A percentile compares a stretch with the other conserved stretches of the same genome.
Conservation (phyloP, 92 coral and sea anemone genomes). For the Zoanthus sansibaricus region DNA sequence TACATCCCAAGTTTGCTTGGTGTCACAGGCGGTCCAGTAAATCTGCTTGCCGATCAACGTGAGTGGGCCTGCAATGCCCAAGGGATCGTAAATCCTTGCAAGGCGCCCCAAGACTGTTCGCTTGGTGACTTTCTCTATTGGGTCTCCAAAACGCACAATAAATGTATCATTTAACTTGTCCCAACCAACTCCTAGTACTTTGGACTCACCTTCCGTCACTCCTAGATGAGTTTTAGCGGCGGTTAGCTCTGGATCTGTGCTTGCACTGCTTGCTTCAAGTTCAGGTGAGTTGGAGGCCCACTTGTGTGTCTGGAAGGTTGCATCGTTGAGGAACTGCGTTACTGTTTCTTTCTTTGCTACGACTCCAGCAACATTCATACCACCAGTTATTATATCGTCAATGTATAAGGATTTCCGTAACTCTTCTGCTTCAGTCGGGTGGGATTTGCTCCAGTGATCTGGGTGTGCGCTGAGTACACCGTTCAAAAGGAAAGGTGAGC, state of each 20-base stretch:
- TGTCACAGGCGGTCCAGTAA: slow-evolving; percentile 18
- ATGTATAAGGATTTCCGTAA: background rate
- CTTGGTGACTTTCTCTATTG: slow-evolving; percentile 41
- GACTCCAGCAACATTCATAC: background rate
- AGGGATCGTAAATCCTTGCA: slow-evolving; percentile 62
- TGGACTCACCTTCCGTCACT: slow-evolving; percentile 43
- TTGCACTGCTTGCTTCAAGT: background rate
- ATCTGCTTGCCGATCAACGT: slow-evolving; percentile 3
- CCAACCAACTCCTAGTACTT: slow-evolving; percentile 60
- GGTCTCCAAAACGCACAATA: slow-evolving; percentile 45
- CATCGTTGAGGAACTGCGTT: slow-evolving; percentile 18
- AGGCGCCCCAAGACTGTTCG: slow-evolving; percentile 4
- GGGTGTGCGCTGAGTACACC: slow-evolving; percentile 37
- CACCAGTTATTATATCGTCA: slow-evolving; percentile 10
- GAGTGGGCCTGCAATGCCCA: slow-evolving; percentile 57
- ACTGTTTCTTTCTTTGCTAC: slow-evolving; percentile 4
- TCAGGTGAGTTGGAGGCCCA: slow-evolving; percentile 24
- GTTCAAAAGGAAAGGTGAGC: slow-evolving; percentile 29
- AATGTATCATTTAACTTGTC: slow-evolving; percentile 49
- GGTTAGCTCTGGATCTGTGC: slow-evolving; percentile 44
- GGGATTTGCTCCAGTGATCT: slow-evolving; percentile 1
- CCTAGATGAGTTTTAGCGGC: slow-evolving; percentile 58
- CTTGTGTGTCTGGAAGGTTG: slow-evolving; percentile 9
- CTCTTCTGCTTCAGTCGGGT: slow-evolving; percentile 27
- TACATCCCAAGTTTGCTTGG: slow-evolving; percentile 1